Percentiles rank a stretch among this genome's conserved stretches.
Conservation (phyloP, 2,888 invertebrate genomes). For the Omphaloscelis lunosa region DNA sequence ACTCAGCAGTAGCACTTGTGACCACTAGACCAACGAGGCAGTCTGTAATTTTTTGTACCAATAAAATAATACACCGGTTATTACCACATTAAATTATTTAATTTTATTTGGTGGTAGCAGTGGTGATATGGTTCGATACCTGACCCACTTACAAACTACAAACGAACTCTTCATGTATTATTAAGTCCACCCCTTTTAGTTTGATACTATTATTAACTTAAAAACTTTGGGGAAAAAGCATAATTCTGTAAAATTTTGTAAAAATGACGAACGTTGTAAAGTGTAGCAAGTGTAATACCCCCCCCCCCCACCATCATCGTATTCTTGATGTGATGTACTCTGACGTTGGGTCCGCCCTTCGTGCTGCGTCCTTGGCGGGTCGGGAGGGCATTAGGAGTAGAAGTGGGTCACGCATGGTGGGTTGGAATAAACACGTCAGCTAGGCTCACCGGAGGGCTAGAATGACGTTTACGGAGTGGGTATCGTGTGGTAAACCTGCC, state of each 20-base stretch:
- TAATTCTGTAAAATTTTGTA: no score
- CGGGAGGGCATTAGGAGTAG: neutral
- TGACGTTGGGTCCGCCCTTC: neutral
- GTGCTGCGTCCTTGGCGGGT: neutral
- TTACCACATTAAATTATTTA: conserved; percentile 4
- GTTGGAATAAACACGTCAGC: neutral
- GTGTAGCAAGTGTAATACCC: no score
- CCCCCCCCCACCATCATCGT: no score
- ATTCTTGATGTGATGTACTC: no score
- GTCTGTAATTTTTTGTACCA: neutral
- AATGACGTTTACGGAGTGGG: neutral
- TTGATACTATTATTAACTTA: conserved; percentile 2
- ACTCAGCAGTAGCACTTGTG: no score
- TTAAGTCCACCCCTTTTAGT: conserved; percentile 31
- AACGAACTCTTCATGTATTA: conserved; percentile 49
- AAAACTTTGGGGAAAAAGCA: neutral
- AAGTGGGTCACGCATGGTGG: neutral
- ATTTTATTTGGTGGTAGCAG: conserved; percentile 20
- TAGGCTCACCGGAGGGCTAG: neutral
- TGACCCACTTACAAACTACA: conserved; percentile 50
- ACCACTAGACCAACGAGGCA: no score
- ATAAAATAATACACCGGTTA: neutral
- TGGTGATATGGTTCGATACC: conserved; percentile 48
- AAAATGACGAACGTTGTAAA: no score
- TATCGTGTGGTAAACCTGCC: neutral